Evolutionary conservation across 2,113 vertebrate genomes (phyloP), one percentile per base, ranked within the genome.

Genomic region (Archilochus colubris): DNA sequence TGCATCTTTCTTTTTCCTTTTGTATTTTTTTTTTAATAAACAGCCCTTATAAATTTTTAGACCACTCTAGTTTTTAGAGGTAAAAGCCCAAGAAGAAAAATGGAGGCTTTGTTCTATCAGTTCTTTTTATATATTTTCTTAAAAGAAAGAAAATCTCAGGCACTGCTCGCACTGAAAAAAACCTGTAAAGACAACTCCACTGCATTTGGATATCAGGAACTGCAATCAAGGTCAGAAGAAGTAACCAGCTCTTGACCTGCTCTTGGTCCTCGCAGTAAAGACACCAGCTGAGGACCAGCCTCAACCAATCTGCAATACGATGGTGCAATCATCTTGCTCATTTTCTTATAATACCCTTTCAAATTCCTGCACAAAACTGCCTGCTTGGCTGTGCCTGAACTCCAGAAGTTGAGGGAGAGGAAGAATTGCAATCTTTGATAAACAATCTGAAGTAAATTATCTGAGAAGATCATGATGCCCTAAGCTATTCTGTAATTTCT

Each of bases 291-390:
- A 90, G 93, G 40, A 85, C 54, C 33, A 28, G 72, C 48, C 79
- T 83, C 82, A 81, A 51, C 21, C 88, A 92, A 93, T 93, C 88
- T 87, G 23, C 77, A 72, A 11, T n/a, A 89, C 83, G 94, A 86
- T 86, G 31, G 61, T 19, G 69, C 76, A 92, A 84, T 38, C 40
- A 91, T 91, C 55, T 89, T 64, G n/a, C 50, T 89, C 58, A 84
- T 96, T 94, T 86, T 78, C 80, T 68, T 84, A 44, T 31, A 81
- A 89, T 64, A 44, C 22, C 84, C 44, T 48, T 75, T 57, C 43
- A 88, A 86, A 64, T 53, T 50, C 92, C 80, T 84, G 57, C 66
- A 91, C 86, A 73, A 75, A 96, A 82, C 86, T 81, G 64, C 43
- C 76, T 59, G 64, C 33, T 81, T 1, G 2, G 63, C 40, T 53